phyloP scores from a whole-genome alignment of 1,140 invertebrate species.

The Drosophila paulistorum region DNA sequence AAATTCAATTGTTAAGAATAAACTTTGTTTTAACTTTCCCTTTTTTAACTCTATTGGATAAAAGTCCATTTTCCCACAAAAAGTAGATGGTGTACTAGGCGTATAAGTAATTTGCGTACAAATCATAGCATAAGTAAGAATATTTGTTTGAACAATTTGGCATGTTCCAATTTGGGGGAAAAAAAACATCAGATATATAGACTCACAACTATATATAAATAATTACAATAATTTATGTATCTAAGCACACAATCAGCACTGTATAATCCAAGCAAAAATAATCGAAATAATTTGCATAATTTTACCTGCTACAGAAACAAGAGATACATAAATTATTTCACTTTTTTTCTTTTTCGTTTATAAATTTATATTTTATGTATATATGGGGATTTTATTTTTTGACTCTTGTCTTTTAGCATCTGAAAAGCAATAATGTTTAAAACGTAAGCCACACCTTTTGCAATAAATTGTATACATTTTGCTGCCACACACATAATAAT shows the following conservation, averaged over 20 bases:
- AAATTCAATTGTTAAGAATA: too few relatives aligned
- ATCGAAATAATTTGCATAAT: conserved; percentile 64
- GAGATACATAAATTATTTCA: conserved; percentile 58
- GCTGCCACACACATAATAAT: conserved; percentile 61
- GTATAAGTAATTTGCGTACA: neutral
- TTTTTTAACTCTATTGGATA: too few relatives aligned
- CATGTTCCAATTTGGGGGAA: too few relatives aligned
- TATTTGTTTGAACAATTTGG: too few relatives aligned
- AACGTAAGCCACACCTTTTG: conserved; percentile 65
- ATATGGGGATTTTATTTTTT: conserved; percentile 25
- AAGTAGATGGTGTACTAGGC: neutral
- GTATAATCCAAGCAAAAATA: conserved; percentile 38
- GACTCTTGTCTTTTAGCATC: conserved; percentile 1
- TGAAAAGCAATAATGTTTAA: conserved; percentile 41
- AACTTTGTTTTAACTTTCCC: too few relatives aligned
- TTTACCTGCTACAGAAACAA: conserved; percentile 67
- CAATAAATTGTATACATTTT: conserved; percentile 75
- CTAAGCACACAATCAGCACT: conserved; percentile 49
- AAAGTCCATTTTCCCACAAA: too few relatives aligned
- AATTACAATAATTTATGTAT: conserved; percentile 34
- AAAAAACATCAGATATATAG: neutral
- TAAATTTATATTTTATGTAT: conserved; percentile 11
- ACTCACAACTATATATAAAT: conserved; percentile 20
- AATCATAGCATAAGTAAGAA: too few relatives aligned
- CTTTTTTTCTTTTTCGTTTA: neutral